These are phyloP conservation scores for Orthosia cruda DNA, from an alignment of 2,888 invertebrate species.

Conservation along the genomic window DNA sequence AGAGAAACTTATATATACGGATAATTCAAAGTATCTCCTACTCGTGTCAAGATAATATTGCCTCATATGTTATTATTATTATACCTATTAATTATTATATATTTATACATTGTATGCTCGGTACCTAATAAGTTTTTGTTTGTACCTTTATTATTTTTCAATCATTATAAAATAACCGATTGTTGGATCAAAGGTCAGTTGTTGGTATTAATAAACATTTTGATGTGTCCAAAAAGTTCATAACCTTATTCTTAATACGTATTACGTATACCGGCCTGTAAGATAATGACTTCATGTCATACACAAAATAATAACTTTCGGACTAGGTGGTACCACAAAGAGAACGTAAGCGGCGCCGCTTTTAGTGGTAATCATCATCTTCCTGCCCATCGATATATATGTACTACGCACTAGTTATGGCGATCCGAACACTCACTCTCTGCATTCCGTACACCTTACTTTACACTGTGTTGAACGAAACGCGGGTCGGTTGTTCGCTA, in stretches of 20 bases:
- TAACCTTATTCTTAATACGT: not conserved
- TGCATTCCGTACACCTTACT: too few species aligned
- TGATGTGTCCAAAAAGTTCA: not conserved
- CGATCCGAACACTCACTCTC: too few species aligned
- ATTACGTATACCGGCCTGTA: not conserved
- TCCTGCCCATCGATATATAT: too few species aligned
- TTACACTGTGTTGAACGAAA: too few species aligned
- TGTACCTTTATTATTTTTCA: conserved; percentile 15
- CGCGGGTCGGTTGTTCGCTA: too few species aligned
- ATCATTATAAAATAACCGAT: conserved; percentile 36
- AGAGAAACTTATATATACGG: too few species aligned
- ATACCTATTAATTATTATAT: conserved; percentile 29
- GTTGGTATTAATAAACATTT: not conserved
- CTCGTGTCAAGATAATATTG: conserved; percentile 23
- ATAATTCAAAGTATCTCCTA: conserved; percentile 3
- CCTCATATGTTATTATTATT: conserved; percentile 18
- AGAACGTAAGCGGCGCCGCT: too few species aligned
- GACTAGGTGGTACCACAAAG: not conserved
- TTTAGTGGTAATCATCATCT: too few species aligned
- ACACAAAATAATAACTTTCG: not conserved
- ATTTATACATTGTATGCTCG: conserved; percentile 36
- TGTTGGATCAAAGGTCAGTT: conserved; percentile 43
- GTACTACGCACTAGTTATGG: too few species aligned
- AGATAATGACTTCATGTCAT: not conserved
- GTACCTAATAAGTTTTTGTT: conserved; percentile 14